Percentiles rank a stretch among this genome's conserved stretches.
Evolutionary conservation across 2,888 invertebrate species (phyloP).

Genomic region (Andricus quercusramuli): DNA sequence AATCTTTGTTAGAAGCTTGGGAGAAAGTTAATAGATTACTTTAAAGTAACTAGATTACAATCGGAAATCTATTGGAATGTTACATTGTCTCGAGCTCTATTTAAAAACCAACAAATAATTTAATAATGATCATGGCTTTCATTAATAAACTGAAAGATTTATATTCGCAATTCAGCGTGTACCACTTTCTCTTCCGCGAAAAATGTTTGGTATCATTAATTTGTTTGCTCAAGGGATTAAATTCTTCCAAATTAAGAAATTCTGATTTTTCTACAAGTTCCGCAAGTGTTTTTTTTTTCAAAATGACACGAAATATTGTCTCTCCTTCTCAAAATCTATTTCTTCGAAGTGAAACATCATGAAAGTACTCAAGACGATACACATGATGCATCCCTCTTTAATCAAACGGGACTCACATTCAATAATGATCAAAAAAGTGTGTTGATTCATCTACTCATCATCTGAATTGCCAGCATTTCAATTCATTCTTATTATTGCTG

Average conservation of each 20-base stretch:
- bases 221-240: background rate
- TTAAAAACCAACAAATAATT: constrained; percentile 20
- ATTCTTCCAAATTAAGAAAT: background rate
- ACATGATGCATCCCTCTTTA: constrained; percentile 52
- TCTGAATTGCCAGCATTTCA: background rate
- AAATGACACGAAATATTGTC: background rate
- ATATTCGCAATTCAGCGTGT: background rate
- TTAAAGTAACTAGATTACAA: no score
- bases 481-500: background rate
- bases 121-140: background rate
- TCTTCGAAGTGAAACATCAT: constrained; percentile 44
- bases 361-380: constrained; percentile 49
- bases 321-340: background rate
- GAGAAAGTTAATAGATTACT: constrained; percentile 19
- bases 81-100: background rate
- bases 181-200: constrained; percentile 5
- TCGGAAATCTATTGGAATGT: background rate
- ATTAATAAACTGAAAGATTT: constrained; percentile 11
- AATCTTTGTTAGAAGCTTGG: background rate
- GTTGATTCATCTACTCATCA: background rate
- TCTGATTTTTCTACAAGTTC: background rate
- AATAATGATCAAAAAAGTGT: constrained; percentile 10
- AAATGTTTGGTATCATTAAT: background rate
- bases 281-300: background rate
- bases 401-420: constrained; percentile 43